These are phyloP conservation scores for Willisornis vidua DNA, from an alignment of 2,113 vertebrate species.

Conservation along the genomic window DNA sequence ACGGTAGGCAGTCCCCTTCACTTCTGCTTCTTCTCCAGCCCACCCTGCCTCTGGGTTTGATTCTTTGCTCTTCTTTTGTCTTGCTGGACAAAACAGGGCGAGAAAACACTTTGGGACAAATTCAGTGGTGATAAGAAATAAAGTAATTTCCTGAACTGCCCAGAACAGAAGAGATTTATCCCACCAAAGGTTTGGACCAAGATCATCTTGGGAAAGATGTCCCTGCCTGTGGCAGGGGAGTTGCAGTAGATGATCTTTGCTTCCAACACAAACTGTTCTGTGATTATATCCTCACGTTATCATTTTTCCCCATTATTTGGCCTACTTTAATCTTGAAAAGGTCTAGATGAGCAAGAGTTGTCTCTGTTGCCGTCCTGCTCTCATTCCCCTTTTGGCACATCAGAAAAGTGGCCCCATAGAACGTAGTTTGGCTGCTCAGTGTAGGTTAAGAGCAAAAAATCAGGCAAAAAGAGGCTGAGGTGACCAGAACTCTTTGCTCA, in stretches of 20 bases:
- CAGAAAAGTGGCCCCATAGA: background rate
- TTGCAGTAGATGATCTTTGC: background rate
- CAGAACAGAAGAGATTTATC: background rate
- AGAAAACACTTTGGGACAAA: background rate
- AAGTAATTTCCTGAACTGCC: background rate
- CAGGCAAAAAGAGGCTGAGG: background rate
- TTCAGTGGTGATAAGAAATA: fast-evolving
- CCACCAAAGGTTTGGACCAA: background rate
- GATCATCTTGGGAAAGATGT: background rate
- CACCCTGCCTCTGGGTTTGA: background rate
- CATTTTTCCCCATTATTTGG: background rate
- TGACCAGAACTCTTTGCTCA: background rate
- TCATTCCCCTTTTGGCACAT: background rate
- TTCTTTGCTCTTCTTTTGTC: background rate
- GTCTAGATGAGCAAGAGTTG: background rate
- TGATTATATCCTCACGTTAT: background rate
- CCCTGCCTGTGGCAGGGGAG: background rate
- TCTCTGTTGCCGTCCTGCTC: background rate
- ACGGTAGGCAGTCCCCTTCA: background rate
- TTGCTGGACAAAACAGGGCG: background rate
- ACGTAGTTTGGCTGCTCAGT: background rate
- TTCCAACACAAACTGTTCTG: background rate
- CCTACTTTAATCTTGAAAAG: background rate
- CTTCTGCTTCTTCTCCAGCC: background rate
- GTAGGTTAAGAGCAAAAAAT: background rate